Evolutionary conservation across 2,113 vertebrate species (phyloP).

Genomic region (Aphyosemion australe): DNA sequence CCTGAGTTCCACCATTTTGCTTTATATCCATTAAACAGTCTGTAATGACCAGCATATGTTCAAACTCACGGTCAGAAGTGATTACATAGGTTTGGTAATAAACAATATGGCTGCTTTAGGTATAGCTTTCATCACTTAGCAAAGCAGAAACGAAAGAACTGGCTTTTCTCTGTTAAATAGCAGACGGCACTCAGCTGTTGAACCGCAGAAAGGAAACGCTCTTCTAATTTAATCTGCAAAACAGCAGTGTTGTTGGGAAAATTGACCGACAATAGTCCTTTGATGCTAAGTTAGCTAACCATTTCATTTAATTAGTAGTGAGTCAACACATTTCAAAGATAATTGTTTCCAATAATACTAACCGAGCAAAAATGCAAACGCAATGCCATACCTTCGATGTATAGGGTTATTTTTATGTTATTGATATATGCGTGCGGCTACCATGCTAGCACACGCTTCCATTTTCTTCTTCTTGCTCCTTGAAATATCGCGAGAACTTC

Average conservation of each 20-base stretch:
- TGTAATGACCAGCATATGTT: too few relatives aligned
- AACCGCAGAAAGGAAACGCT: slow-evolving; percentile 1
- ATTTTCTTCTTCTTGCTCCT: slow-evolving; percentile 55
- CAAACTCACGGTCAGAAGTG: too few relatives aligned
- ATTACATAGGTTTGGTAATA: background rate
- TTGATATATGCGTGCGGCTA: slow-evolving; percentile 22
- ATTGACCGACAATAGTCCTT: slow-evolving; percentile 35
- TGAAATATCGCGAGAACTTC: slow-evolving; percentile 50
- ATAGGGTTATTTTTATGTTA: slow-evolving; percentile 34
- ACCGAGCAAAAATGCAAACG: background rate
- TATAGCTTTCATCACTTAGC: background rate
- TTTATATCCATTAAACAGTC: background rate
- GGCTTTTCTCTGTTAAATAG: background rate
- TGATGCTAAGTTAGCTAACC: slow-evolving; percentile 26
- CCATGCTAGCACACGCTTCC: slow-evolving; percentile 49
- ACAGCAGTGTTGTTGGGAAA: background rate
- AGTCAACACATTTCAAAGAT: background rate
- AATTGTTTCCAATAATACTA: background rate
- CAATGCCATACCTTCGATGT: slow-evolving; percentile 47
- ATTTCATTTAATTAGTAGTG: background rate
- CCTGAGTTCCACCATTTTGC: background rate
- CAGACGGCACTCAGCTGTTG: background rate
- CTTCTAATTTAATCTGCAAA: too few relatives aligned
- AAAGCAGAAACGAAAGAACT: slow-evolving; percentile 12
- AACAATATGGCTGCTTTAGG: background rate